Evolutionary conservation across 2,797 vertebrate genomes (phyloP), one percentile per base, ranked within the genome.

Genomic region (Acipenser oxyrinchus): DNA sequence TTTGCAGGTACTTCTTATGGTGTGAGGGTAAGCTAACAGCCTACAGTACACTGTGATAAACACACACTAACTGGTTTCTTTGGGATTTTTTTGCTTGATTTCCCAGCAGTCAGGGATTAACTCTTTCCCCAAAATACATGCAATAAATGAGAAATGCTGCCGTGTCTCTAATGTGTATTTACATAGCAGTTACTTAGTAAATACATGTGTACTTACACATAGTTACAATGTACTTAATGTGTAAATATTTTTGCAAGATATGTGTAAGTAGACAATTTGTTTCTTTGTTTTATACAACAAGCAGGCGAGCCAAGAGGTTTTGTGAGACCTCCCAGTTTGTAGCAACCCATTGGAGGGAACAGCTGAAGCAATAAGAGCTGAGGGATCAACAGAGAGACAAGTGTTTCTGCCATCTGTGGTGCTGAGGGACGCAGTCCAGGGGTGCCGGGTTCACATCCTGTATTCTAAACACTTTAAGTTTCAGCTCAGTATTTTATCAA

Each of bases 371-470:
- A 69, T 10, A 6, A 62, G 68, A 71, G 64, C 10, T 67, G 62
- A 66, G 51, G 66, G 58, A 68, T 37, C 59, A 67, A 55, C 11
- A 68, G 6, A 7, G 3, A 67, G 65, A 23, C 57, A 12, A 8
- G 37, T 63, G 62, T 61, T 63, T 51, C 66, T 67, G 66, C 59
- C 68, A 75, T 74, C 64, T 69, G 64, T 67, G 65, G 23, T 11
- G 51, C 9, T 67, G 71, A 64, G 53, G 13, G 69, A 58, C 63
- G 69, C 11, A 63, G 71, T 48, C 59, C 49, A 66, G 23, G 18
- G 51, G 8, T 12, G 9, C 13, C 73, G 37, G 57, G 66, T 37
- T 37, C 23, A 37, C 23, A 37, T 37, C 23, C 52, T 58, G 58
- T 48, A 68, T 72, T 63, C 9, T 55, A 23, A 65, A 70, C 61